Evolutionary conservation across 2,797 vertebrate genomes (phyloP), one percentile per base, ranked within the genome.

Genomic region (Helicolenus hilgendorfi): DNA sequence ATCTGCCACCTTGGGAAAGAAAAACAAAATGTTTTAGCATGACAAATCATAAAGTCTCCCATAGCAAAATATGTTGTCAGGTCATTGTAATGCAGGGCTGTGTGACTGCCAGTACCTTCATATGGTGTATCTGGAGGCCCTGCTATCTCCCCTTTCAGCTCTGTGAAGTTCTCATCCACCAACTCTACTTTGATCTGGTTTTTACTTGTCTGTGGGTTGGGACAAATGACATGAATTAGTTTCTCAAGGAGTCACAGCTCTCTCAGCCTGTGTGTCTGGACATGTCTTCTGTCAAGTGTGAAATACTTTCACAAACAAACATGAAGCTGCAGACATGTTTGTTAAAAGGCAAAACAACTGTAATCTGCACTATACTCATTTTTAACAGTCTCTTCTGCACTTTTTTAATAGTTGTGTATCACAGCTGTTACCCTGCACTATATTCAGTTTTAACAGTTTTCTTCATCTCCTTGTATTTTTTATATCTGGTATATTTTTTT

Each of bases 131-230:
- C 99, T 89, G 99, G 99, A 93, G 99, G 99, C 97, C 99, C 99
- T 93, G 99, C 99, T 92, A 99, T 99, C 98, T 99, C 99, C 88
- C 99, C 99, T 95, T 98, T 98, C 96, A 99, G 98, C 97, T 99
- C 99, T 96, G 99, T 99, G 97, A 99, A 99, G 97, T 99, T 99
- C 90, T 99, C 99, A 96, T 99, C 98, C 97, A 99, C 98, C 97
- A 99, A 97, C 95, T 99, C 99, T 96, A 99, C 99, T 98, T 99
- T 99, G 91, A 99, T 99, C 97, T 99, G 99, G 98, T 99, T 99
- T 98, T 99, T 99, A 98, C 98, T 99, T 71, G 99, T 99, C 99
- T 99, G 95, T 92, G 7, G 4, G 18, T 76, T 27, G 14, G 15
- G 76, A 85, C 45, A 92, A 77, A 90, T 7, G 20, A 65, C 8